Base-by-base conservation (phyloP, 2,797 vertebrate species). In the Lindbergichthys nudifrons region DNA sequence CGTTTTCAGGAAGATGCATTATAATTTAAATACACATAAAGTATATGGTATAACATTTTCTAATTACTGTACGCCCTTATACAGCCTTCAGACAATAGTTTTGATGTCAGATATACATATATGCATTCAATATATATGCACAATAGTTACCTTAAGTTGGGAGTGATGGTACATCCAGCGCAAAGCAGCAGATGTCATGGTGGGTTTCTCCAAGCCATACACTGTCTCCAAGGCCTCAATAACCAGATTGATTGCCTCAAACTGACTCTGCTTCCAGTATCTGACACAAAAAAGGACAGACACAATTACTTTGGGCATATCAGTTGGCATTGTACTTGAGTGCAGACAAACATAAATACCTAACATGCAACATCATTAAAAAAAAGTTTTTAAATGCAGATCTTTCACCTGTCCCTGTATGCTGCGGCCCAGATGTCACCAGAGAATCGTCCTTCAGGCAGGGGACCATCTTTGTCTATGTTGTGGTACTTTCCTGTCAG, bases 111-210 rank as follows among this genome's bases (percentile, higher is more conserved):
- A 43, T 47, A 43, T 56, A 15, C 14, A 50, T 36, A 36, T 36
- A 36, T 36, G 8, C 32, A 6, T 36, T 36, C 8, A 36, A 36
- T 36, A 13, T 70, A 9, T 6, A 36, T 36, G n/a, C 11, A 51
- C 50, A 26, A 19, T 18, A 15, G 2, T 1, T 85, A 98, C 98
- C 96, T 96, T 93, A 3, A 99, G 96, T 7, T 95, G 90, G 1
- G 97, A 99, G 92, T 99, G 97, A 70, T 98, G 94, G 85, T 97
- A 95, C 89, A 98, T 89, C 98, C 98, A 98, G 3, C 96, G 93
- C 23, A 98, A 88, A 2, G 97, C 95, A 0, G 96, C 97, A 0
- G 95, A 95, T 0, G 96, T 94, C 89, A 96, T 70, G 41, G 89
- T 94, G 4, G 97, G 96, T 5, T 94, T 92, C 0, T 84, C 75